Base-by-base conservation (phyloP, 1,140 invertebrate genomes). In the Bombyx mandarina region DNA sequence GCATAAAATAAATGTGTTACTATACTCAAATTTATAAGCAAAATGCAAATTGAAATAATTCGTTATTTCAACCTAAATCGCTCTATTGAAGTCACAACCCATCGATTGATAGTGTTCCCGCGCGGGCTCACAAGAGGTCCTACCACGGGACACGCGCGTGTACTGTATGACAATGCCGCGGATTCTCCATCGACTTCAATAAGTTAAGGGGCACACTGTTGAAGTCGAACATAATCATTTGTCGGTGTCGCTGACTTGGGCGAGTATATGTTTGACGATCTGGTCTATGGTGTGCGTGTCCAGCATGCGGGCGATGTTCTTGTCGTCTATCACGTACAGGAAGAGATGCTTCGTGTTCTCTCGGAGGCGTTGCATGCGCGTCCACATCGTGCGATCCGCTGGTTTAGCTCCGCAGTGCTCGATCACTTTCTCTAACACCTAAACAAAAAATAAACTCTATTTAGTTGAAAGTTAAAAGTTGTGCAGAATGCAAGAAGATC, bases 321-420 rank as follows among this genome's bases (percentile, higher is more conserved):
- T 70, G 60, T 86, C 83, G 47, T 86, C 81, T 3, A 84, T 71
- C 8, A 79, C 83, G 61, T 79, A 73, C 12, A 86, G 63, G 66
- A 86, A 84, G 55, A 86, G 63, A 50, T 82, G 79, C 58, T 86
- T 86, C 42, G 79, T 60, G 68, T 86, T 86, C 65, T 86, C 83
- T 4, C 83, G 68, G 45, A 86, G 72, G 26, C 83, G 64, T 62
- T 84, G 81, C 55, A 86, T 79, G 44, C 79, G 77, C 8, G 78
- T 61, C 77, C 78, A 84, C 45, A 71, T 75, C 6, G 62, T 62
- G 18, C 75, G 73, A 52, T 82, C 75, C 0, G 82, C 82, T 1
- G 74, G 71, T 6, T 59, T 64, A 7, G 73, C 73, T 35, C 79
- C 80, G 57, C 79, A 82, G 26, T 81, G 71, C 49, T 74, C 73